These are phyloP conservation scores for Romanomermis culicivorax DNA, from an alignment of 2,888 invertebrate species.

Conservation along the genomic window DNA sequence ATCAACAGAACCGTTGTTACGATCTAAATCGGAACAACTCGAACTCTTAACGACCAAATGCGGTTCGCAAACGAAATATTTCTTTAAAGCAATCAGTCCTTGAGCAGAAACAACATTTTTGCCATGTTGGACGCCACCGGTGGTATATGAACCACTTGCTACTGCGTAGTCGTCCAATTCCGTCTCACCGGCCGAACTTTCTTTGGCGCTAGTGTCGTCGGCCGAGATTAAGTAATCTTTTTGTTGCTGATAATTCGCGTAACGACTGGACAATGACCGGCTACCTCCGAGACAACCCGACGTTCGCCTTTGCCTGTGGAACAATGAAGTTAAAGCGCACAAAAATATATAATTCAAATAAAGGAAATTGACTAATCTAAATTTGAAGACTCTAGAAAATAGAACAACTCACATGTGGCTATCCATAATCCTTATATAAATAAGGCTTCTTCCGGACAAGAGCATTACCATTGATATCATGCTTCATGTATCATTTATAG, in stretches of 20 bases:
- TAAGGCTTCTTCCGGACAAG: no score
- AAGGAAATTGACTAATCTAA: no score
- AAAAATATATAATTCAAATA: no score
- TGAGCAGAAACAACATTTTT: background rate
- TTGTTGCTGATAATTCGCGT: background rate
- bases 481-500: no score
- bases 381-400: no score
- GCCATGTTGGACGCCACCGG: background rate
- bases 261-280: background rate
- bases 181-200: constrained; percentile 15
- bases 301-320: background rate
- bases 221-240: constrained; percentile 11
- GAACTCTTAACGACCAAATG: background rate
- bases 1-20: background rate
- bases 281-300: background rate
- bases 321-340: background rate
- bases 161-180: background rate
- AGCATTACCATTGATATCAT: no score
- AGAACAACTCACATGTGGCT: no score
- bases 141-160: background rate
- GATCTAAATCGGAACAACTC: background rate
- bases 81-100: background rate
- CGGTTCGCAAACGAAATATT: background rate
- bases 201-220: constrained; percentile 18
- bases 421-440: no score